Conservation (phyloP, 2,888 invertebrate genomes). For the Euzophera pinguis region DNA sequence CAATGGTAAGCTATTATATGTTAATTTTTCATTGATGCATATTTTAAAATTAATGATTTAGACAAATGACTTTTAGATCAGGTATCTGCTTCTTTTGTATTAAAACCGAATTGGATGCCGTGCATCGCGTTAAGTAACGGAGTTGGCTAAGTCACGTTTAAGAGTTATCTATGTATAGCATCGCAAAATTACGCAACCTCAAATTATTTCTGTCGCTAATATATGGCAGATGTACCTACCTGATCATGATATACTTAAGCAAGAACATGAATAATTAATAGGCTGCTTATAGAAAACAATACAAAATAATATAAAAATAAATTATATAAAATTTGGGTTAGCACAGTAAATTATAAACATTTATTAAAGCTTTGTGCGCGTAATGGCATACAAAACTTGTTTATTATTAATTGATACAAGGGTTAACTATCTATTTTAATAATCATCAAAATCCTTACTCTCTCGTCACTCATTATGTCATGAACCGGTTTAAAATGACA, state of each 20-base stretch:
- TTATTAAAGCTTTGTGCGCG: too few species aligned
- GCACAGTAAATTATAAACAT: too few species aligned
- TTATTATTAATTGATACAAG: too few species aligned
- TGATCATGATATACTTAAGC: background rate
- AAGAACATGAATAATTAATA: too few species aligned
- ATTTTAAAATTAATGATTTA: constrained; percentile 63
- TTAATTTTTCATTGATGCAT: constrained; percentile 54
- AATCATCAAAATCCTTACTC: too few species aligned
- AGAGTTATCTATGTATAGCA: constrained; percentile 49
- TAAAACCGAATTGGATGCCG: constrained; percentile 46
- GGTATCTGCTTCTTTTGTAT: constrained; percentile 59
- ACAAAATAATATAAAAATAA: too few species aligned
- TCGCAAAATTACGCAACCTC: constrained; percentile 55
- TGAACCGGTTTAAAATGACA: too few species aligned
- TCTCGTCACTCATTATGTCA: too few species aligned
- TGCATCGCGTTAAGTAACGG: constrained; percentile 56
- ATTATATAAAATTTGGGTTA: too few species aligned
- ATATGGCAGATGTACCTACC: constrained; percentile 2
- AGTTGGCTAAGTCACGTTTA: constrained; percentile 68
- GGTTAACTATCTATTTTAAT: too few species aligned
- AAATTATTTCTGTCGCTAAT: constrained; percentile 32
- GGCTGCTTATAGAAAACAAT: too few species aligned
- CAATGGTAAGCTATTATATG: constrained; percentile 54
- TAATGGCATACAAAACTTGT: too few species aligned
- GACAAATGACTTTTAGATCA: constrained; percentile 56